Evolutionary conservation across 2,797 vertebrate species (phyloP), one percentile per base, ranked within the genome.

Genomic region (Scleropages formosus): DNA sequence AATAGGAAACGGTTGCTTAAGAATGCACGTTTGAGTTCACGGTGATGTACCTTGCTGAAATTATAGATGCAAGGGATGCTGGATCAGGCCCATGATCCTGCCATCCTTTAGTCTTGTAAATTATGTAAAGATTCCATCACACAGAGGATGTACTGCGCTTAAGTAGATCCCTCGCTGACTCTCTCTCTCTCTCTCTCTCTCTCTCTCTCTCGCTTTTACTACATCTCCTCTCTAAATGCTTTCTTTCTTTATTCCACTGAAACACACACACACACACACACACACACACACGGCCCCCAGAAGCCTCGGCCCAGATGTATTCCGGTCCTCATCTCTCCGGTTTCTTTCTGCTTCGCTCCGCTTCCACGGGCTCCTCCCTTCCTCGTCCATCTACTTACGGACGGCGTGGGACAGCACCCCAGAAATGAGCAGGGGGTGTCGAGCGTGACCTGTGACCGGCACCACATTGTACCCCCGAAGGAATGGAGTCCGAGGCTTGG

Each of bases 291-390:
- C 18, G 22, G 44, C 8, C 8, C 15, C 56, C 22, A 7, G 16
- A 22, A 13, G 24, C 20, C 26, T 4, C 22, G 59, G 26, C 4
- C 24, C 22, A 31, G 10, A 64, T 27, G 3, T 27, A 3, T 58
- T n/a, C 53, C 11, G 18, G 18, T n/a, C 69, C 74, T 72, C 20
- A 61, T 79, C 77, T 78, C 80, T 85, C 85, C 74, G 73, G 67
- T 31, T 31, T 8, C 24, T 64, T 15, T 46, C 31, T 8, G 62
- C 53, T 65, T 75, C 56, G 20, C 24, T 46, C 56, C 8, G n/a
- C 39, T 39, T 6, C 39, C 6, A 39, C 6, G 31, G 31, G 31
- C 58, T 22, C 74, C 22, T 46, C 31, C 44, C 11, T 69, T 4
- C 1, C 69, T 69, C 46, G n/a, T 18, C n/a, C 20, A 72, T 1